phyloP scores from a whole-genome alignment of 2,113 vertebrate genomes.

The Megaceryle maxima region DNA sequence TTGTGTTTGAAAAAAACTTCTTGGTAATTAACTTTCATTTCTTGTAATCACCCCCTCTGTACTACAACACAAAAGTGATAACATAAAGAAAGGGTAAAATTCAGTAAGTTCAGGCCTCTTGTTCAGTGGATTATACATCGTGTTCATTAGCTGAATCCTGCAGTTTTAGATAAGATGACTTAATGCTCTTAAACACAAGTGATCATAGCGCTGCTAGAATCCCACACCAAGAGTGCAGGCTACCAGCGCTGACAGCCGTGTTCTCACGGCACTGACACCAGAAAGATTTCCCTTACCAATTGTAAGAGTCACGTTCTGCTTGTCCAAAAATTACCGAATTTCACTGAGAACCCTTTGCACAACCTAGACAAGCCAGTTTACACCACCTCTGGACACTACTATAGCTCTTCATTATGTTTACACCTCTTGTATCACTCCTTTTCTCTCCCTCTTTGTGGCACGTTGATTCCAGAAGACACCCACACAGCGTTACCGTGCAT shows the following conservation, averaged over 20 bases:
- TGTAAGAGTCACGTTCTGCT: neutral
- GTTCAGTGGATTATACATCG: neutral
- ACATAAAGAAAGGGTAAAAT: neutral
- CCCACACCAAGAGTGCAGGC: neutral
- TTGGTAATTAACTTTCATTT: slow-evolving; percentile 27
- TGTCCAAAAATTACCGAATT: neutral
- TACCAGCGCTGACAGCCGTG: neutral
- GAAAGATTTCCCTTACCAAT: neutral
- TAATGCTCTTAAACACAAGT: neutral
- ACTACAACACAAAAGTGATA: neutral
- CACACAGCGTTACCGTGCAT: neutral
- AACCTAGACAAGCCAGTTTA: neutral
- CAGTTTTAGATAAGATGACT: neutral
- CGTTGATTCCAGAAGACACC: neutral
- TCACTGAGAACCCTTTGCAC: neutral
- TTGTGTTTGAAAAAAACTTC: neutral
- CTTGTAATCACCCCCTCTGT: neutral
- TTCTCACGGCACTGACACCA: neutral
- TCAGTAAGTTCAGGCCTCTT: neutral
- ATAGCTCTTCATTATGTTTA: neutral
- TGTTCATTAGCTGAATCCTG: neutral
- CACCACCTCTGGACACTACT: neutral
- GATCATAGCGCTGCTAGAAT: neutral
- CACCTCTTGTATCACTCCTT: neutral
- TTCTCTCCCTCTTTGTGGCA: neutral